Evolutionary conservation across 2,888 invertebrate genomes (phyloP).

Genomic region (Sarcophaga subvicina): DNA sequence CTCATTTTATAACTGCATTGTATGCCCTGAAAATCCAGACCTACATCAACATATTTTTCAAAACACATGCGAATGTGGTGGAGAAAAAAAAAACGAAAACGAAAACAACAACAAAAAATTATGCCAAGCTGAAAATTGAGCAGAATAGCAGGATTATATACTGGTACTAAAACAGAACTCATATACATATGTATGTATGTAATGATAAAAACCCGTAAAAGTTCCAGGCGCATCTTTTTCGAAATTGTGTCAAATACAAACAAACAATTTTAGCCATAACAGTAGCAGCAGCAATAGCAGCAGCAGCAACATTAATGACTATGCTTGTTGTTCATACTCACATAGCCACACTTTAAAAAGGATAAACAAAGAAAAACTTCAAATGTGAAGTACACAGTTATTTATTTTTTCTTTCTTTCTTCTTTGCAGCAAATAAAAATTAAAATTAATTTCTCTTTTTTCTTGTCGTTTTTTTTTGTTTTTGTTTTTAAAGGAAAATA

Average conservation of each 20-base stretch:
- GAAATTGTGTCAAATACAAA: slow-evolving; percentile 70
- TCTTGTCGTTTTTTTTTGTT: background rate
- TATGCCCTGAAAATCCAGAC: slow-evolving; percentile 78
- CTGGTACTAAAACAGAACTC: slow-evolving; percentile 20
- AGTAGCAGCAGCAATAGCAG: background rate
- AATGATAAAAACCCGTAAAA: slow-evolving; percentile 64
- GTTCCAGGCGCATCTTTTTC: slow-evolving; percentile 67
- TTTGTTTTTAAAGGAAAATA: background rate
- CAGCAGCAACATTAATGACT: background rate
- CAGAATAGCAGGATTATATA: slow-evolving; percentile 61
- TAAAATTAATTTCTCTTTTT: background rate
- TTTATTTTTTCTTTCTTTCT: background rate
- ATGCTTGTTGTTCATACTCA: background rate
- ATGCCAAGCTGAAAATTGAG: slow-evolving; percentile 76
- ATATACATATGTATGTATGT: background rate
- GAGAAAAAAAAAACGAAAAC: slow-evolving; percentile 12
- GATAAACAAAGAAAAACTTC: slow-evolving; percentile 22
- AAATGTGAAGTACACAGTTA: slow-evolving; percentile 38
- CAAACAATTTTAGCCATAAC: slow-evolving; percentile 38
- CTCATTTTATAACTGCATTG: slow-evolving; percentile 64
- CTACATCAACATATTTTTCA: slow-evolving; percentile 77
- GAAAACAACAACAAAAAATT: slow-evolving; percentile 74
- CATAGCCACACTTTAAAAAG: slow-evolving; percentile 4
- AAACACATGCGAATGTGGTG: background rate
- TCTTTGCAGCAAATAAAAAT: background rate